A percentile compares a stretch with the other conserved stretches of the same genome.
phyloP scores from a whole-genome alignment of 2,797 vertebrate genomes.

The Neosilurus hyrtlii region DNA sequence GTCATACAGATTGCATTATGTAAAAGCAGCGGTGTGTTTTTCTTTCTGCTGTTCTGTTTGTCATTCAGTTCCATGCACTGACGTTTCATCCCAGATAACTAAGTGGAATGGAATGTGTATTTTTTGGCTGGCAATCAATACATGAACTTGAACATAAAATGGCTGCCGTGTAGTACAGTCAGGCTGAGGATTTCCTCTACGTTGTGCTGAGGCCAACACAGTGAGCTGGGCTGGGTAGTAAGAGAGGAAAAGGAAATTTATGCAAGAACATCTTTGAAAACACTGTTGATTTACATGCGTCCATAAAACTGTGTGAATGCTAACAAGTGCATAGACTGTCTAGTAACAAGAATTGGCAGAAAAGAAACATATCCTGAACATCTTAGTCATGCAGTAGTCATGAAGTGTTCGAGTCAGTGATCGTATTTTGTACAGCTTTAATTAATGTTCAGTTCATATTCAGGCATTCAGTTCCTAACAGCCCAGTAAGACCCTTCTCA shows the following conservation, averaged over 20 bases:
- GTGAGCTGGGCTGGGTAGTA: constrained; percentile 22
- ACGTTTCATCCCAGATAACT: neutral
- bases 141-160: constrained; percentile 38
- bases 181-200: constrained; percentile 39
- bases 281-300: neutral
- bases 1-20: neutral
- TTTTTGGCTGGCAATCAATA: constrained; percentile 41
- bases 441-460: neutral
- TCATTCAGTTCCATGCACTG: neutral
- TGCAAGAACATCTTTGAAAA: constrained; percentile 29
- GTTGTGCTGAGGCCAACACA: constrained; percentile 30
- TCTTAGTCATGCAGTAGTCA: neutral
- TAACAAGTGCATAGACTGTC: no score
- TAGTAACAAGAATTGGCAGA: neutral
- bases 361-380: neutral
- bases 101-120: constrained; percentile 23
- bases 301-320: neutral
- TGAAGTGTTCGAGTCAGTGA: neutral
- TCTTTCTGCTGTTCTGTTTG: neutral
- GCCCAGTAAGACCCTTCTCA: neutral
- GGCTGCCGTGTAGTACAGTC: constrained; percentile 37
- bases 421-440: neutral
- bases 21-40: neutral
- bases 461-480: neutral
- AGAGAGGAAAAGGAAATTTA: constrained; percentile 47